phyloP scores from a whole-genome alignment of 2,113 vertebrate genomes.

The Apistogramma diplotaenia region DNA sequence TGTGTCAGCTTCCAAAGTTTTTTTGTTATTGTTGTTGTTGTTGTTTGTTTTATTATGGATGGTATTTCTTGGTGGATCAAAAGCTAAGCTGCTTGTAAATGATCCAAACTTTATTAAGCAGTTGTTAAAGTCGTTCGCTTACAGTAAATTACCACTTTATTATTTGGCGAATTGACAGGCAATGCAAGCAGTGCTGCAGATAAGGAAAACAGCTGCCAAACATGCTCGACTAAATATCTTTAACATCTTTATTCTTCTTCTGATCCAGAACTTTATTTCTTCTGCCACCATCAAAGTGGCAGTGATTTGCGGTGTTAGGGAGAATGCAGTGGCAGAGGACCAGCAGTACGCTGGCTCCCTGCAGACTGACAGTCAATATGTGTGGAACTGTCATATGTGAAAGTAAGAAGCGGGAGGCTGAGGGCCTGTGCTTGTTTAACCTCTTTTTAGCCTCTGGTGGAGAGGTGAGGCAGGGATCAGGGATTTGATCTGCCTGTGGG shows the following conservation, averaged over 20 bases:
- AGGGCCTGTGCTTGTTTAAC: background rate
- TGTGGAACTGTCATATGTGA: background rate
- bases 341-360: background rate
- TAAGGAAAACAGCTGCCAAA: background rate
- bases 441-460: background rate
- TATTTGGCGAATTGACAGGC: background rate
- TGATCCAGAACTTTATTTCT: background rate
- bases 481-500: background rate
- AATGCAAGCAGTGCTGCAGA: background rate
- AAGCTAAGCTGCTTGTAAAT: constrained; percentile 18
- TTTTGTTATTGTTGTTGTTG: constrained; percentile 42
- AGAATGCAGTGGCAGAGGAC: background rate
- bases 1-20: constrained; percentile 57
- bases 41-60: constrained; percentile 46
- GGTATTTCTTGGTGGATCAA: constrained; percentile 39
- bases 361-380: background rate
- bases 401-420: background rate
- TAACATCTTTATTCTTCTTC: background rate
- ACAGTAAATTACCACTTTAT: background rate
- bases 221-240: background rate
- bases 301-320: background rate
- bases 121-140: background rate
- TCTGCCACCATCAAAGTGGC: background rate
- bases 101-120: constrained; percentile 8
- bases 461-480: background rate